Percentiles rank a stretch among this genome's conserved stretches.
phyloP scores from a whole-genome alignment of 2,888 invertebrate species.

The Thereva nobilitata region DNA sequence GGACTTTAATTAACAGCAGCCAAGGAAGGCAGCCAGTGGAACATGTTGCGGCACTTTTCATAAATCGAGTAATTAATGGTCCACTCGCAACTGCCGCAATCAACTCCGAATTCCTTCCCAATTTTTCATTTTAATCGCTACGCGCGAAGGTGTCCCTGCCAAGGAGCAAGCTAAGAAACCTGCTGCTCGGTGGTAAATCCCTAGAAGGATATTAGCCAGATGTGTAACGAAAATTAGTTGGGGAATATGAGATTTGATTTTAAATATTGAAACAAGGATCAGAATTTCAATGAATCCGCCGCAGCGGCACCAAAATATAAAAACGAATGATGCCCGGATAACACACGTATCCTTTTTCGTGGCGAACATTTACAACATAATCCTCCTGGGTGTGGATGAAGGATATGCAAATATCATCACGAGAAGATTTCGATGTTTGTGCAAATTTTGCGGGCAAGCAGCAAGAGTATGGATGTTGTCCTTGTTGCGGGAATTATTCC shows the following conservation, averaged over 20 bases:
- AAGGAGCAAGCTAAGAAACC: too few relatives aligned
- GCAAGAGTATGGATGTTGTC: too few relatives aligned
- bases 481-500: too few relatives aligned
- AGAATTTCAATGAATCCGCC: slow-evolving; percentile 34
- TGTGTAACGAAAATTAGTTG: slow-evolving; percentile 35
- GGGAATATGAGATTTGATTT: slow-evolving; percentile 40
- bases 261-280: slow-evolving; percentile 39
- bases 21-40: slow-evolving; percentile 18
- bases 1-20: slow-evolving; percentile 27
- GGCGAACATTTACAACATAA: too few relatives aligned
- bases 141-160: too few relatives aligned
- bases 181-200: not conserved
- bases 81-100: slow-evolving; percentile 14
- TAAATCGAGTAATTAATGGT: slow-evolving; percentile 41
- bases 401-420: too few relatives aligned
- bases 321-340: too few relatives aligned
- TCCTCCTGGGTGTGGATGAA: too few relatives aligned
- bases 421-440: too few relatives aligned
- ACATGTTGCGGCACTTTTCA: slow-evolving; percentile 37
- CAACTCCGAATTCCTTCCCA: slow-evolving; percentile 1
- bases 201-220: slow-evolving; percentile 19
- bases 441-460: too few relatives aligned
- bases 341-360: too few relatives aligned
- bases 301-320: too few relatives aligned
- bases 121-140: slow-evolving; percentile 15